These are phyloP conservation scores for Schizopygopsis pylzovi DNA, from an alignment of 2,797 vertebrate species.

Conservation along the genomic window DNA sequence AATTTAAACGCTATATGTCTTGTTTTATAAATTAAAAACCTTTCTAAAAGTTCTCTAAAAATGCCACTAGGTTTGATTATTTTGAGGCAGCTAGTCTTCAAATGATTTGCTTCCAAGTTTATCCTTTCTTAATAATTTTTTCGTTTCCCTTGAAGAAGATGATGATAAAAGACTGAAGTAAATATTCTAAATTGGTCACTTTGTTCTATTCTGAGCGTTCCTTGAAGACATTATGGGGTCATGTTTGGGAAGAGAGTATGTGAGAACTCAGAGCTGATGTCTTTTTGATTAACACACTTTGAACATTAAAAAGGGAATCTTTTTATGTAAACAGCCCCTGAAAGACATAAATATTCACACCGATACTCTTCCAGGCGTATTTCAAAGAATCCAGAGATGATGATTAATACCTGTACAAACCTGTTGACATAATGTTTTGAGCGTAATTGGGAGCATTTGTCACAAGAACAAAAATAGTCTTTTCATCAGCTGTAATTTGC, in stretches of 20 bases:
- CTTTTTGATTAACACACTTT: slow-evolving; percentile 24
- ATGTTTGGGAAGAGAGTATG: slow-evolving; percentile 13
- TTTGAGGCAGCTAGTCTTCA: neutral
- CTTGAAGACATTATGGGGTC: slow-evolving; percentile 8
- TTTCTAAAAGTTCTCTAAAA: neutral
- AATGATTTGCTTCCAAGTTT: neutral
- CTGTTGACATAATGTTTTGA: slow-evolving; percentile 32
- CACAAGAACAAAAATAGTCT: neutral
- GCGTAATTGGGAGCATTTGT: slow-evolving; percentile 15
- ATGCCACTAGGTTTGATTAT: neutral
- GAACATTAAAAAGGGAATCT: slow-evolving; percentile 10
- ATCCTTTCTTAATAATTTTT: slow-evolving; percentile 1
- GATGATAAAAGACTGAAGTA: slow-evolving; percentile 9
- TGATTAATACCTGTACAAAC: slow-evolving; percentile 46
- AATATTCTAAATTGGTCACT: slow-evolving; percentile 21
- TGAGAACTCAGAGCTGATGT: slow-evolving; percentile 6
- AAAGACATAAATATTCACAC: slow-evolving; percentile 20
- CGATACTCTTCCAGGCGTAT: slow-evolving; percentile 9
- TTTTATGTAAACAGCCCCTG: slow-evolving; percentile 30
- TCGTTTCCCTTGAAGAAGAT: neutral
- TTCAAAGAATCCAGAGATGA: slow-evolving; percentile 11
- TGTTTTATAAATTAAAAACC: neutral
- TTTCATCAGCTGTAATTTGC: slow-evolving; percentile 20
- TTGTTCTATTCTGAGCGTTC: slow-evolving; percentile 18
- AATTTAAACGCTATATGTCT: neutral